phyloP scores from a whole-genome alignment of 2,113 vertebrate genomes.

The Trematomus loennbergii region DNA sequence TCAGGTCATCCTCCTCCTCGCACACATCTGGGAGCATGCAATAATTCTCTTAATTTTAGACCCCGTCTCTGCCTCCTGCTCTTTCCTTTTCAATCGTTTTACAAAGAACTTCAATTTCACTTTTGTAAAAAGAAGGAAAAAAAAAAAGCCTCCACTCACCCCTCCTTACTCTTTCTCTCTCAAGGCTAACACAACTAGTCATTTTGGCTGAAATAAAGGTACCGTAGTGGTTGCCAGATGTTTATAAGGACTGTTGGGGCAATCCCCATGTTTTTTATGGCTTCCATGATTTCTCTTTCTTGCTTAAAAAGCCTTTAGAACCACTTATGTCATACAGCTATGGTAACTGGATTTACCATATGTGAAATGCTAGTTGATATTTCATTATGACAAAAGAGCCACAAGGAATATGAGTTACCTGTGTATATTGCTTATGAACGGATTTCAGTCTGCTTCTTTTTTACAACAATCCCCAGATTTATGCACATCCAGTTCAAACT shows the following conservation, averaged over 20 bases:
- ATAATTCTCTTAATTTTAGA: slow-evolving; percentile 82
- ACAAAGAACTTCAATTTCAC: slow-evolving; percentile 61
- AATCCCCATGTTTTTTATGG: slow-evolving; percentile 70
- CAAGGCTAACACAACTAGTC: slow-evolving; percentile 73
- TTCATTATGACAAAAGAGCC: slow-evolving; percentile 74
- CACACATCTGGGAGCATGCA: slow-evolving; percentile 79
- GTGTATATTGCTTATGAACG: slow-evolving; percentile 58
- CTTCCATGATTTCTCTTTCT: slow-evolving; percentile 69
- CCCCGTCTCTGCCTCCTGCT: slow-evolving; percentile 48
- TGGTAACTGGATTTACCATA: slow-evolving; percentile 69
- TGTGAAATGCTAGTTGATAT: slow-evolving; percentile 70
- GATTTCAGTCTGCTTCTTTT: slow-evolving; percentile 48
- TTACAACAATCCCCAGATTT: slow-evolving; percentile 35
- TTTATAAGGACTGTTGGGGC: slow-evolving; percentile 73
- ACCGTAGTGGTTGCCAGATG: slow-evolving; percentile 79
- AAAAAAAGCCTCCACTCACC: slow-evolving; percentile 23
- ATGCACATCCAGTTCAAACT: slow-evolving; percentile 35
- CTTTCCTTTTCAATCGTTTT: slow-evolving; percentile 26
- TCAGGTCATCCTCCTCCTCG: slow-evolving; percentile 77
- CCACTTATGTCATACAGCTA: slow-evolving; percentile 61
- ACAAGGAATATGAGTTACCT: slow-evolving; percentile 74
- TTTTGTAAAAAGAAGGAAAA: slow-evolving; percentile 25
- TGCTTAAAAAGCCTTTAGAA: slow-evolving; percentile 63
- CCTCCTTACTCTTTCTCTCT: slow-evolving; percentile 39
- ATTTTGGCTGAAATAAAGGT: slow-evolving; percentile 74